Percentiles rank a stretch among this genome's conserved stretches.
Conservation (phyloP, 2,888 invertebrate species). For the Tenthredo distinguenda region DNA sequence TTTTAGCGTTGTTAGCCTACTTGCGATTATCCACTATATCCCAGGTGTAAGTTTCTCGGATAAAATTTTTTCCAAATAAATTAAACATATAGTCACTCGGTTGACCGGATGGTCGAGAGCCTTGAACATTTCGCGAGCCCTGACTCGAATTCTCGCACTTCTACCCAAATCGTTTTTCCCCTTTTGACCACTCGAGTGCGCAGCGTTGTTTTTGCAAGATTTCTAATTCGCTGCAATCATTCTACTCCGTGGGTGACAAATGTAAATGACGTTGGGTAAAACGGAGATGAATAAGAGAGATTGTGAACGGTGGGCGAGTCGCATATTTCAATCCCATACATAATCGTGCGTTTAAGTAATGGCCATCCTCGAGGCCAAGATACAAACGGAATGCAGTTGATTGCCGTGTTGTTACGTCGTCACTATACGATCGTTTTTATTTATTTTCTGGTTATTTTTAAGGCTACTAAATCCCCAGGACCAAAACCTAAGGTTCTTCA, state of each 20-base stretch:
- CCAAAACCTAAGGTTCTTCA: neutral
- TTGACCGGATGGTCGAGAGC: neutral
- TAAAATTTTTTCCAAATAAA: neutral
- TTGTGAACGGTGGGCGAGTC: neutral
- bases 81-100: neutral
- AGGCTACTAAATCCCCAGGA: neutral
- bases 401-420: constrained; percentile 6
- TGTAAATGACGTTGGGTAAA: neutral
- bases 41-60: neutral
- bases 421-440: neutral
- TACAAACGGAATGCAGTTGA: constrained; percentile 15
- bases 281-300: neutral
- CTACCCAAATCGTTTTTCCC: neutral
- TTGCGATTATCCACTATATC: neutral
- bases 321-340: neutral
- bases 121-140: neutral
- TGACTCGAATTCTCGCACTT: neutral
- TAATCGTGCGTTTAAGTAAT: neutral
- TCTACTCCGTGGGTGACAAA: neutral
- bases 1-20: constrained; percentile 30
- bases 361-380: neutral
- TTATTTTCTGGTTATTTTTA: neutral
- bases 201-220: neutral
- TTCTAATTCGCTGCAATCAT: neutral
- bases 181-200: neutral